Evolutionary conservation across 2,888 invertebrate genomes (phyloP), one percentile per base, ranked within the genome.

Genomic region (Lamellibrachia satsuma): DNA sequence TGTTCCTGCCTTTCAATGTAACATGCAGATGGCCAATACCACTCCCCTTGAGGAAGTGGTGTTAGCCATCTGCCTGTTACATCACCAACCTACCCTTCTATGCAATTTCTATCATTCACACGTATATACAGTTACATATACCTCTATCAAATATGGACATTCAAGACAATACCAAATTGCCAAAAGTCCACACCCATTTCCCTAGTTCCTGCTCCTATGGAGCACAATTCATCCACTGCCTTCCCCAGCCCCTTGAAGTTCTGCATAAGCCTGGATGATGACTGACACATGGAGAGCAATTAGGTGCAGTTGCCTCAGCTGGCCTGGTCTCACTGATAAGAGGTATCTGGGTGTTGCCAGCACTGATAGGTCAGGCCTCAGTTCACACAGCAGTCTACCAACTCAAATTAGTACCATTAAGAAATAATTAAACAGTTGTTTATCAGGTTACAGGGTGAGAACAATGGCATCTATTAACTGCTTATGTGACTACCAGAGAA

Each of bases 381-480:
- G 75, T 75, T 22, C 75, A 75, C 75, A 75, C 75, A 75, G 75
- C 75, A 75, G 75, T 15, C 75, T 22, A 22, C 22, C 15, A n/a
- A n/a, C 75, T 75, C 75, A 75, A 75, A 75, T 75, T 75, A 75
- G 75, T n/a, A 75, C 75, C 75, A 75, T 75, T 75, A 75, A 75
- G 75, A 75, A 75, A 75, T 75, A 75, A 75, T 75, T 75, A 75
- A 75, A 75, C 75, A 75, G 75, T 75, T 75, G 75, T 75, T 75
- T 75, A 75, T 75, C 75, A 75, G 75, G 75, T 75, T 75, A 75
- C 75, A 75, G 75, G 75, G 75, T 3, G 22, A 75, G 75, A 75
- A 75, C 75, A 75, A 75, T 75, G 75, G 22, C 15, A 4, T 6
- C 22, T 22, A 75, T 75, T 75, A 22, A 75, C 75, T 75, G 75